Percentiles rank a stretch among this genome's conserved stretches.
These are phyloP conservation scores for Dysdera silvatica DNA, from an alignment of 1,140 invertebrate genomes.

Conservation along the genomic window DNA sequence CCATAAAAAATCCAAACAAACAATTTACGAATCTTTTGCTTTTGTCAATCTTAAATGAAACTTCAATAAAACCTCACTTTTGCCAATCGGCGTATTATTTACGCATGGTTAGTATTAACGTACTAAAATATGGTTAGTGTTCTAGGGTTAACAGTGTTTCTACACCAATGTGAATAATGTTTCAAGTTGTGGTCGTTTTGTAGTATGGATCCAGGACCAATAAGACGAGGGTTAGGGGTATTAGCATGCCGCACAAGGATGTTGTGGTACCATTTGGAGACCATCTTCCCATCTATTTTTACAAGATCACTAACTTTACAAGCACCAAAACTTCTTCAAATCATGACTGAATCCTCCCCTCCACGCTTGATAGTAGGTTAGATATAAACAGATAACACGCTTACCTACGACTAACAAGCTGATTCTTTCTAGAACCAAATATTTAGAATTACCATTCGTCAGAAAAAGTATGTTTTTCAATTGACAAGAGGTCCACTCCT, in stretches of 20 bases:
- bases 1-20: no score
- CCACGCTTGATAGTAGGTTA: not conserved
- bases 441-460: not conserved
- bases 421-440: not conserved
- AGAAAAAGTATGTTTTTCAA: not conserved
- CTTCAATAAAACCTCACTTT: no score
- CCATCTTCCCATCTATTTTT: not conserved
- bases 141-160: no score
- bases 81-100: no score
- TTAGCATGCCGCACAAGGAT: not conserved
- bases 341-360: not conserved
- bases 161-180: not conserved
- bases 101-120: no score
- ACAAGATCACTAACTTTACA: not conserved
- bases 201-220: not conserved
- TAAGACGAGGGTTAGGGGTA: not conserved
- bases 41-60: no score
- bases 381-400: not conserved
- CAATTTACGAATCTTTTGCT: no score
- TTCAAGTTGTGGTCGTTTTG: not conserved
- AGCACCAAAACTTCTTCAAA: not conserved
- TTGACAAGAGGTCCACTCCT: not conserved
- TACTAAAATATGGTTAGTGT: no score
- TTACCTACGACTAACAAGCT: not conserved
- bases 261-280: not conserved